phyloP scores from a whole-genome alignment of 2,797 vertebrate genomes.

The Poeciliopsis paucimaculata region DNA sequence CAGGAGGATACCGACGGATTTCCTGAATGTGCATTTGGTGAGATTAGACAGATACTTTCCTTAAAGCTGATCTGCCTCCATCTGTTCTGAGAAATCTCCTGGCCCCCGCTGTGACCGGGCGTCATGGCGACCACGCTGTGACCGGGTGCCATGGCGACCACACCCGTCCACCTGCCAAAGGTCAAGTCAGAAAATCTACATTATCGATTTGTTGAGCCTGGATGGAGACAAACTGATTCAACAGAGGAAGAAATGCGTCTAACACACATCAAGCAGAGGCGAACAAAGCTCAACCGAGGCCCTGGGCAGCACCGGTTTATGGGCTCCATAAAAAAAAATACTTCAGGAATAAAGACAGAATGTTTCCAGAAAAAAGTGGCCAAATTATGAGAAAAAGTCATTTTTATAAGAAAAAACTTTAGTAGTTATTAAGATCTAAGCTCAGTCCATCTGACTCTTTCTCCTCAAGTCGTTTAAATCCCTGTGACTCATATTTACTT shows the following conservation, averaged over 20 bases:
- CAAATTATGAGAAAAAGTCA: too few species aligned
- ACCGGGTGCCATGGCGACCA: neutral
- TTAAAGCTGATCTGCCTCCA: constrained; percentile 7
- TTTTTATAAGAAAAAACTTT: too few species aligned
- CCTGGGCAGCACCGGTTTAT: neutral
- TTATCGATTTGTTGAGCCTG: constrained; percentile 5
- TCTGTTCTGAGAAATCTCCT: constrained; percentile 12
- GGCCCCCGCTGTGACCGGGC: neutral
- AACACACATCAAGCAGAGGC: neutral
- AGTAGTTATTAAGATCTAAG: too few species aligned
- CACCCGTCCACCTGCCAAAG: constrained; percentile 14
- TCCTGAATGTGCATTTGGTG: neutral
- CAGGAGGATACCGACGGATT: neutral
- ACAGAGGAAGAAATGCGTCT: neutral
- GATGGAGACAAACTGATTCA: neutral
- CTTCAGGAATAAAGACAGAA: too few species aligned
- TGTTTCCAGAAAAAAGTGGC: too few species aligned
- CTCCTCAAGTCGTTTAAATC: too few species aligned
- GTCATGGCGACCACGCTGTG: too few species aligned
- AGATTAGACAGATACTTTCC: constrained; percentile 8
- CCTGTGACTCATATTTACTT: too few species aligned
- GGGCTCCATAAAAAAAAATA: neutral
- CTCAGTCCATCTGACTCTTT: too few species aligned
- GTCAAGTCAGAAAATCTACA: constrained; percentile 10
- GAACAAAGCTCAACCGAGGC: neutral